phyloP scores from a whole-genome alignment of 2,113 vertebrate species.

The Carassius auratus region DNA sequence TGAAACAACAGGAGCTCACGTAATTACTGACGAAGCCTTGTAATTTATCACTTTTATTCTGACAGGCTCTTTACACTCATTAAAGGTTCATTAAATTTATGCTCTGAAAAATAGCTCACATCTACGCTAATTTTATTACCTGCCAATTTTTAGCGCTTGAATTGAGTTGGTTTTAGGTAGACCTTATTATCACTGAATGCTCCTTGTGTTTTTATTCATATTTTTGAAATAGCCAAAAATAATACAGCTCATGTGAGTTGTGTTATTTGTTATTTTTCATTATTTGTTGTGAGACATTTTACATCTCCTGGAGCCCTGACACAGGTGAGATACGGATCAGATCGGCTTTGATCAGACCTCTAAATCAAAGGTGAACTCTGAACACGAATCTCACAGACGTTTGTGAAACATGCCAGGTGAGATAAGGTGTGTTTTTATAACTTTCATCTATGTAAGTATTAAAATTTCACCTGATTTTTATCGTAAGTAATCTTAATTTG shows the following conservation, averaged over 20 bases:
- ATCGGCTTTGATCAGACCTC: conserved; percentile 15
- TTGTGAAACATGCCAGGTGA: background rate
- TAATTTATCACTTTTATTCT: conserved; percentile 36
- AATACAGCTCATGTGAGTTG: background rate
- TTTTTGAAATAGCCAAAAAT: background rate
- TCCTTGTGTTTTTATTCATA: background rate
- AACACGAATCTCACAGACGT: background rate
- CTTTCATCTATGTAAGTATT: background rate
- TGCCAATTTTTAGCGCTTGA: conserved; percentile 19
- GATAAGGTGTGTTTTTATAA: conserved; percentile 24
- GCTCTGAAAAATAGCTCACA: conserved; percentile 35
- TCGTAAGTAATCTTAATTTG: conserved; percentile 1
- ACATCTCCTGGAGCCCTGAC: background rate
- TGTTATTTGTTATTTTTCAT: conserved; percentile 10
- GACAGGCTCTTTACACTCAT: conserved; percentile 29
- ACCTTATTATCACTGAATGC: background rate
- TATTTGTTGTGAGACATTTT: conserved; percentile 19
- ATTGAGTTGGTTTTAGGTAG: conserved; percentile 11
- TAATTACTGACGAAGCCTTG: conserved; percentile 30
- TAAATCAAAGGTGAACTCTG: conserved; percentile 22
- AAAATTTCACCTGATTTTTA: background rate
- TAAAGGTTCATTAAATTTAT: conserved; percentile 46
- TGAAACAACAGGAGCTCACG: conserved; percentile 19
- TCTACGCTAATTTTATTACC: conserved; percentile 36
- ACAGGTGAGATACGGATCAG: background rate